These are phyloP conservation scores for Idris sp. DNA, from an alignment of 1,140 invertebrate genomes.

Conservation along the genomic window DNA sequence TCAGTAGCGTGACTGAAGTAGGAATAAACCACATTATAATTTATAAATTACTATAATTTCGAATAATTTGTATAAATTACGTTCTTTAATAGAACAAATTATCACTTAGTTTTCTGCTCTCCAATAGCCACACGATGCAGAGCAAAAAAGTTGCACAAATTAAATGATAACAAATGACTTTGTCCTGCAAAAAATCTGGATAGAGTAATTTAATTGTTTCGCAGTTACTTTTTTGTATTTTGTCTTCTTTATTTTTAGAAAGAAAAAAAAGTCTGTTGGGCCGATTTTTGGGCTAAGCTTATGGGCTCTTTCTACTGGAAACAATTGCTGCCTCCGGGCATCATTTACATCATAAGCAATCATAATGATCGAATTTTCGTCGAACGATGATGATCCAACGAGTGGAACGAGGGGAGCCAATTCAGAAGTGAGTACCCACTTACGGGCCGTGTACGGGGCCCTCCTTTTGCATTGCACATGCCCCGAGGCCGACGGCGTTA, in stretches of 20 bases:
- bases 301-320: conserved; percentile 73
- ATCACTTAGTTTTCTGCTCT: conserved; percentile 3
- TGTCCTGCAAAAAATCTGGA: no score
- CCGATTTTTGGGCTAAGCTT: no score
- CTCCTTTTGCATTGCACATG: conserved; percentile 42
- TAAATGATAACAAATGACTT: no score
- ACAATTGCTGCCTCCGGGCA: conserved; percentile 77
- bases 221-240: no score
- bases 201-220: no score
- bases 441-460: conserved; percentile 52
- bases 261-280: no score
- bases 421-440: conserved; percentile 78
- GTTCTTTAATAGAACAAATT: conserved; percentile 27
- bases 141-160: no score
- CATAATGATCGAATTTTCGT: conserved; percentile 79
- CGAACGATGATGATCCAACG: conserved; percentile 78
- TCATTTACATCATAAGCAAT: conserved; percentile 80
- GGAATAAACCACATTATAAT: conserved; percentile 44
- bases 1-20: conserved; percentile 47
- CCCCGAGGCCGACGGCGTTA: conserved; percentile 59
- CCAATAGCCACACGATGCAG: no score
- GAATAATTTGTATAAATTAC: conserved; percentile 49
- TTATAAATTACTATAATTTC: conserved; percentile 54
- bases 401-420: conserved; percentile 73
- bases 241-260: no score